Conservation (phyloP, 2,888 invertebrate species). For the Adineta ricciae region DNA sequence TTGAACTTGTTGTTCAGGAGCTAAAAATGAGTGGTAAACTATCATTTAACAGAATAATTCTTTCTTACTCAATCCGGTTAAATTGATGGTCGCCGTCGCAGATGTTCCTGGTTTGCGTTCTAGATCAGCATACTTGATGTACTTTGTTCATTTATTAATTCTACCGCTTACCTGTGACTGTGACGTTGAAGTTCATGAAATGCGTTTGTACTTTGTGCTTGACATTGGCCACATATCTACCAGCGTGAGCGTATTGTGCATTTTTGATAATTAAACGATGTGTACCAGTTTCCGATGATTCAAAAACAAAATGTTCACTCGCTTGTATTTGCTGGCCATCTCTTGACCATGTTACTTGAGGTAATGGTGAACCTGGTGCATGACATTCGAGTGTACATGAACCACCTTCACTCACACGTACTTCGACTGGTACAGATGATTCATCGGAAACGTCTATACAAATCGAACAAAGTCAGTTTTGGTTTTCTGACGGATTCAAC, state of each 20-base stretch:
- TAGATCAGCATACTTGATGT: not conserved
- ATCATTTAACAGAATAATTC: too few species aligned
- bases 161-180: not conserved
- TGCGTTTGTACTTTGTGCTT: not conserved
- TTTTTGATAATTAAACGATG: slow-evolving; percentile 9
- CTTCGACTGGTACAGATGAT: not conserved
- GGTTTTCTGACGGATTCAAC: too few species aligned
- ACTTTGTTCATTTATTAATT: not conserved
- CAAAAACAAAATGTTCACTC: slow-evolving; percentile 2
- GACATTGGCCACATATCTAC: not conserved
- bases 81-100: not conserved
- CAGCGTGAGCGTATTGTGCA: not conserved
- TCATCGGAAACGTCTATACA: not conserved
- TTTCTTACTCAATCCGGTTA: slow-evolving; percentile 1
- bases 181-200: not conserved
- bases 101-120: not conserved
- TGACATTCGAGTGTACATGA: slow-evolving; percentile 28
- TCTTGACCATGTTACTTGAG: slow-evolving; percentile 30
- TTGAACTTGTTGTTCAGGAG: not conserved
- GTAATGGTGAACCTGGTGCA: slow-evolving; percentile 27
- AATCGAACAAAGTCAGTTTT: not conserved
- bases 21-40: too few species aligned
- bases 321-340: slow-evolving; percentile 23
- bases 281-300: not conserved
- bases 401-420: slow-evolving; percentile 23